phyloP scores from a whole-genome alignment of 2,113 vertebrate species.

The Chunga burmeisteri region DNA sequence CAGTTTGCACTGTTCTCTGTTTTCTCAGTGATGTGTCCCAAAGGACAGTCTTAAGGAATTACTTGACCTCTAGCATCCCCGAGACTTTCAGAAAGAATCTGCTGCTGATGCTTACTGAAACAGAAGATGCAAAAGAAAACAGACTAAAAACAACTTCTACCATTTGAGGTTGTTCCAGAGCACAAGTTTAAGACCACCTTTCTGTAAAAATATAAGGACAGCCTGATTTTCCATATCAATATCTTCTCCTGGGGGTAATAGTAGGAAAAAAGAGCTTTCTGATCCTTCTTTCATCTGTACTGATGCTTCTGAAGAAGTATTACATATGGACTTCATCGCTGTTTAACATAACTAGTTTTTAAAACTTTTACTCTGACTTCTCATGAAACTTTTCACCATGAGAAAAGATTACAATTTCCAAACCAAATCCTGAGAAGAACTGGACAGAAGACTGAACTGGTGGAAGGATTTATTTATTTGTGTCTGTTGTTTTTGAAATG shows the following conservation, averaged over 20 bases:
- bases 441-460: background rate
- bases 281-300: background rate
- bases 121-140: background rate
- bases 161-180: background rate
- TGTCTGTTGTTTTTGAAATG: background rate
- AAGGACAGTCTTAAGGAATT: background rate
- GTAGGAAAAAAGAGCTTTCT: background rate
- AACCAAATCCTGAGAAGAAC: background rate
- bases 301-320: background rate
- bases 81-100: slow-evolving; percentile 1
- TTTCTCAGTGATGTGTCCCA: background rate
- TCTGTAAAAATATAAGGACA: background rate
- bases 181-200: background rate
- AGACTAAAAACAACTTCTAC: background rate
- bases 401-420: background rate
- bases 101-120: background rate
- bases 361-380: background rate
- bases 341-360: background rate
- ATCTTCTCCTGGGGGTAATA: background rate
- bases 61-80: background rate
- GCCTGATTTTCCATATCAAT: background rate
- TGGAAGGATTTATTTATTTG: background rate
- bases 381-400: background rate
- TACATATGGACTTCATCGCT: background rate
- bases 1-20: background rate